Conservation (phyloP, 1,140 invertebrate genomes). For the Diorhabda elongata region DNA sequence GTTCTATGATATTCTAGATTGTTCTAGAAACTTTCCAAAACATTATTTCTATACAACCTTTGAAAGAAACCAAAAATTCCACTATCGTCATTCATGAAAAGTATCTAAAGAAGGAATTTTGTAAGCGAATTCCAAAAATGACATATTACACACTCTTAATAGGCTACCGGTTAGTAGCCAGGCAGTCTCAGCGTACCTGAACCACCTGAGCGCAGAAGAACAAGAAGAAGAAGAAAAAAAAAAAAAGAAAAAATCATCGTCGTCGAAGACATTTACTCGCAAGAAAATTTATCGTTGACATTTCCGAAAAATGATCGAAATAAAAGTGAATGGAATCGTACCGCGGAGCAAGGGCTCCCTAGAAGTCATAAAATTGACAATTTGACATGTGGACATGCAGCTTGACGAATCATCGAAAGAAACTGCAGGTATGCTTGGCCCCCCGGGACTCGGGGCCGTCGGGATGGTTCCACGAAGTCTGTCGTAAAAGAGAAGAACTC, state of each 20-base stretch:
- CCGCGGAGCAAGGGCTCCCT: not conserved
- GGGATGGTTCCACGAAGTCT: not conserved
- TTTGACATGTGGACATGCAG: constrained; percentile 1
- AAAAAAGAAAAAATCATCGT: not conserved
- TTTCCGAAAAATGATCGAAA: constrained; percentile 2
- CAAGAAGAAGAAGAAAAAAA: not conserved
- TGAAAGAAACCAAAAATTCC: too few species aligned
- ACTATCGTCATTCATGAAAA: too few species aligned
- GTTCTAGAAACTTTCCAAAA: too few species aligned
- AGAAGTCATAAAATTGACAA: constrained; percentile 2
- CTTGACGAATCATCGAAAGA: constrained; percentile 2
- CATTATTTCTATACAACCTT: too few species aligned
- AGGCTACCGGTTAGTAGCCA: not conserved
- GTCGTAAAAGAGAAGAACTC: constrained; percentile 2
- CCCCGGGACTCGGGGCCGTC: too few species aligned
- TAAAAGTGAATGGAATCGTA: not conserved
- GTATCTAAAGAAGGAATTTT: too few species aligned
- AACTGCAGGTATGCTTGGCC: not conserved
- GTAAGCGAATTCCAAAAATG: not conserved
- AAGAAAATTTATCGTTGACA: not conserved
- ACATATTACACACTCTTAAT: not conserved
- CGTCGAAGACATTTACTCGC: not conserved
- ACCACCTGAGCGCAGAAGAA: not conserved
- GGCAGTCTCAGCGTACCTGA: not conserved
- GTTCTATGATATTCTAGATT: too few species aligned